A percentile compares a stretch with the other conserved stretches of the same genome.
These are phyloP conservation scores for Nemopilema nomurai DNA, from an alignment of 30 jellyfish, hydroid and myxozoan genomes.

Conservation along the genomic window DNA sequence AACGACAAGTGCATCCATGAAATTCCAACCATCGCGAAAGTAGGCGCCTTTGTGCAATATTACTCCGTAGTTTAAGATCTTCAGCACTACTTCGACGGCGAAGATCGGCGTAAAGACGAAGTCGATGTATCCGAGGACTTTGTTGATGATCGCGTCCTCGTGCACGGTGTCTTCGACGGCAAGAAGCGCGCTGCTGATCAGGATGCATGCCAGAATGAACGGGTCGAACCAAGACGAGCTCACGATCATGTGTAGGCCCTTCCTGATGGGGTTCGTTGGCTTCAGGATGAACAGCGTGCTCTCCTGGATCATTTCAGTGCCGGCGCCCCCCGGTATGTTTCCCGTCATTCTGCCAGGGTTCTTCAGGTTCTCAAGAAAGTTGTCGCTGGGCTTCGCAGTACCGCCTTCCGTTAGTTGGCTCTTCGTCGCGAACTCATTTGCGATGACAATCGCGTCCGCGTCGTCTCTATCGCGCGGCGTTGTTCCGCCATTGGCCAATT, in stretches of 20 bases:
- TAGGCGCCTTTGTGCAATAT: constrained; percentile 84
- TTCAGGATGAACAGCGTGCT: constrained; percentile 57
- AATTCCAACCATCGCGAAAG: constrained; percentile 88
- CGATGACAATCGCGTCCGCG: constrained; percentile 32
- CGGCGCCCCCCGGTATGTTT: constrained; percentile 59
- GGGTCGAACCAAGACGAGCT: constrained; percentile 77
- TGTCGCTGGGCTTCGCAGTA: constrained; percentile 73
- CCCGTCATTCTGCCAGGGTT: constrained; percentile 91
- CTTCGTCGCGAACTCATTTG: constrained; percentile 36
- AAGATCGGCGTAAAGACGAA: constrained; percentile 73
- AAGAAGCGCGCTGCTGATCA: constrained; percentile 83
- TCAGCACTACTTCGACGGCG: constrained; percentile 76
- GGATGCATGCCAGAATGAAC: constrained; percentile 59
- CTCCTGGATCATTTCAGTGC: constrained; percentile 57
- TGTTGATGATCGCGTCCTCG: constrained; percentile 73
- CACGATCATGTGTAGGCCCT: constrained; percentile 68
- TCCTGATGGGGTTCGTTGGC: constrained; percentile 66
- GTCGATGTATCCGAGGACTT: constrained; percentile 60
- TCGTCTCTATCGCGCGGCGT: constrained; percentile 27
- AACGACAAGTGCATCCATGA: constrained; percentile 82
- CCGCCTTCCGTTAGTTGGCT: constrained; percentile 20
- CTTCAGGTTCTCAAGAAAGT: constrained; percentile 71
- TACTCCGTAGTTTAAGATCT: constrained; percentile 74
- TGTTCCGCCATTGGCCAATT: background rate
- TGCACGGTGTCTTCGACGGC: constrained; percentile 82